Evolutionary conservation across 2,888 invertebrate species (phyloP).

Genomic region (Phaonia tiefii): DNA sequence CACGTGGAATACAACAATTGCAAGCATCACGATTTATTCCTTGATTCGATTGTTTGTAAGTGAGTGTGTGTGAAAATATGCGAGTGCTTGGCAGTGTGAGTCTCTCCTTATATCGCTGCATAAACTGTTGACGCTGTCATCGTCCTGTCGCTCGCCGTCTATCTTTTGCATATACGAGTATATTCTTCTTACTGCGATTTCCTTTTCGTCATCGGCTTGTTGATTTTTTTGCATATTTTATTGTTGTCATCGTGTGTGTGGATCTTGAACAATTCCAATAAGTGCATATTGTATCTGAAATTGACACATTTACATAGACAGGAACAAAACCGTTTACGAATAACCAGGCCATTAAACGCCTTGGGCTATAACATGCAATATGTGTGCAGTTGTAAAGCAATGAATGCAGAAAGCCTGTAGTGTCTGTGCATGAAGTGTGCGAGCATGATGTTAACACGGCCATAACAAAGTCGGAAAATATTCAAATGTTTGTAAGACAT

Average conservation of each 20-base stretch:
- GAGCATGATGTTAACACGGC: no score
- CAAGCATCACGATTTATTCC: slow-evolving; percentile 12
- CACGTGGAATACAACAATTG: not conserved
- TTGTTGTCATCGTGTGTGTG: slow-evolving; percentile 42
- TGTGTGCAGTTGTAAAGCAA: not conserved
- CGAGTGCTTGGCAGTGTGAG: slow-evolving; percentile 2
- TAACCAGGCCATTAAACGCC: slow-evolving; percentile 9
- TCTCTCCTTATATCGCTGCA: slow-evolving; percentile 12
- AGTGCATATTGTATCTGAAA: slow-evolving; percentile 47
- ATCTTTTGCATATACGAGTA: slow-evolving; percentile 1
- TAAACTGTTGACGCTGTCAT: slow-evolving; percentile 50
- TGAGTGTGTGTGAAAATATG: slow-evolving; percentile 1
- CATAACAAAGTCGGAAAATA: no score
- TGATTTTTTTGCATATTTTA: slow-evolving; percentile 50
- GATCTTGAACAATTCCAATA: slow-evolving; percentile 50
- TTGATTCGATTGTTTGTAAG: slow-evolving; percentile 32
- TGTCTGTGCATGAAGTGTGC: no score
- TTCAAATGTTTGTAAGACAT: no score
- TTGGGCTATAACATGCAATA: slow-evolving; percentile 1
- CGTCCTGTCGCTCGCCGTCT: slow-evolving; percentile 44
- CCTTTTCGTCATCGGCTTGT: slow-evolving; percentile 19
- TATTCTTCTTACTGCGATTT: slow-evolving; percentile 26
- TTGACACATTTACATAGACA: slow-evolving; percentile 57
- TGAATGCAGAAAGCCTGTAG: no score
- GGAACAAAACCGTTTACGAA: not conserved